Evolutionary conservation across 2,113 vertebrate species (phyloP), one percentile per base, ranked within the genome.

Genomic region (Hippocampus guttulatus): DNA sequence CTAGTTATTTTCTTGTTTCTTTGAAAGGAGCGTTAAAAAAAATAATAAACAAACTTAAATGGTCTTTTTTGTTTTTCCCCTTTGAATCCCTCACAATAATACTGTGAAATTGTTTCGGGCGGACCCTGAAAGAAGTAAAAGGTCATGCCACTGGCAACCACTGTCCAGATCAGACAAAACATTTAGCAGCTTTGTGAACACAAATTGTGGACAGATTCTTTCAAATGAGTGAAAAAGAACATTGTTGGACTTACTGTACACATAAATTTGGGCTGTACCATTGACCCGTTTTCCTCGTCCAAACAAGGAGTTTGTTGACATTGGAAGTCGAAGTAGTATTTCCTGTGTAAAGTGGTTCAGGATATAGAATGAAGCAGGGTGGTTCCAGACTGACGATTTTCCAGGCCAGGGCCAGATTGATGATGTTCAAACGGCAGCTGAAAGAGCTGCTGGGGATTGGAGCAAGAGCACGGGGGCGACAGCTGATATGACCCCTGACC

Each of bases 401-500:
- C 21, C 21, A 64, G 62, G 20, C 21, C 69, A 20, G 72, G 54
- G 69, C 63, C 70, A 81, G 71, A 84, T 74, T 86, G 84, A 81
- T 86, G 82, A 87, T 81, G 85, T 87, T 83, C 79, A 79, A 75
- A 84, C 79, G 84, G 85, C 84, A 84, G 87, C 88, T 85, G 84
- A 88, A 89, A 76, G 83, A 84, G 80, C 84, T 84, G 79, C 68
- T 68, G 73, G 80, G 78, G 80, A 81, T 79, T 88, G 82, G 86
- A 85, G 83, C 78, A 84, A 90, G 85, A 86, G 81, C 79, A 80
- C 71, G 73, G 85, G 79, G 84, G 84, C 84, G 86, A 87, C 85
- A 88, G 82, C 82, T 78, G 85, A 87, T 80, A 75, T 73, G 87
- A 91, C 73, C 89, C 70, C 57, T 88, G 82, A 91, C 87, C 89